These are phyloP conservation scores for Troides helena DNA, from an alignment of 2,888 invertebrate genomes.

Conservation along the genomic window DNA sequence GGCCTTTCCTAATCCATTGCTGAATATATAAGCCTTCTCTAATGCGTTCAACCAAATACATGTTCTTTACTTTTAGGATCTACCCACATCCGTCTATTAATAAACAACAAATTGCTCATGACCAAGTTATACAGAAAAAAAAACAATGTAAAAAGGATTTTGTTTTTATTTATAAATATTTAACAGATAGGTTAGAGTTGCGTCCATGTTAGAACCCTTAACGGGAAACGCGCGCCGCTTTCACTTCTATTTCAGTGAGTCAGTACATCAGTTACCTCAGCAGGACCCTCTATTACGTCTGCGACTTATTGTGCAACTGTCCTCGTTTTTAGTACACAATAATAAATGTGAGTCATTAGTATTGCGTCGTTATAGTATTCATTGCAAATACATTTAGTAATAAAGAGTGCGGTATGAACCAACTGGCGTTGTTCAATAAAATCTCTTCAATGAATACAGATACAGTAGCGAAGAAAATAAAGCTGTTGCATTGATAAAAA, in stretches of 20 bases:
- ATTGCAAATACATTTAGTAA: not conserved
- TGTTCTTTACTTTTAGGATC: too few relatives aligned
- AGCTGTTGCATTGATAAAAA: too few relatives aligned
- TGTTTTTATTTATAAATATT: not conserved
- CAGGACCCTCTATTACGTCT: constrained; percentile 61
- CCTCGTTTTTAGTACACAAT: constrained; percentile 44
- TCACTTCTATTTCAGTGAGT: constrained; percentile 67
- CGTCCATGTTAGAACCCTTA: constrained; percentile 36
- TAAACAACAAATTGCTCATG: too few relatives aligned
- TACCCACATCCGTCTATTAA: too few relatives aligned
- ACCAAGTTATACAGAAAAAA: too few relatives aligned
- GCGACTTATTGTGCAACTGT: constrained; percentile 65
- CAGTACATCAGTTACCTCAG: constrained; percentile 55
- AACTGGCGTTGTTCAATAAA: not conserved
- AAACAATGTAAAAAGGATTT: not conserved
- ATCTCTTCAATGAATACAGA: too few relatives aligned
- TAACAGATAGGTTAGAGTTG: not conserved
- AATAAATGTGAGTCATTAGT: constrained; percentile 28
- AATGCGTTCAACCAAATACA: too few relatives aligned
- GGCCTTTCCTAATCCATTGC: too few relatives aligned
- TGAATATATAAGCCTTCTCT: too few relatives aligned
- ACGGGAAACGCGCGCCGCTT: constrained; percentile 65
- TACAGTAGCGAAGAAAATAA: not conserved
- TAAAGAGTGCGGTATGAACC: not conserved
- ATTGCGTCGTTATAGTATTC: constrained; percentile 14